Evolutionary conservation across 64 coral and sea anemone genomes (phyloP).

Genomic region (Pachyseris speciosa): DNA sequence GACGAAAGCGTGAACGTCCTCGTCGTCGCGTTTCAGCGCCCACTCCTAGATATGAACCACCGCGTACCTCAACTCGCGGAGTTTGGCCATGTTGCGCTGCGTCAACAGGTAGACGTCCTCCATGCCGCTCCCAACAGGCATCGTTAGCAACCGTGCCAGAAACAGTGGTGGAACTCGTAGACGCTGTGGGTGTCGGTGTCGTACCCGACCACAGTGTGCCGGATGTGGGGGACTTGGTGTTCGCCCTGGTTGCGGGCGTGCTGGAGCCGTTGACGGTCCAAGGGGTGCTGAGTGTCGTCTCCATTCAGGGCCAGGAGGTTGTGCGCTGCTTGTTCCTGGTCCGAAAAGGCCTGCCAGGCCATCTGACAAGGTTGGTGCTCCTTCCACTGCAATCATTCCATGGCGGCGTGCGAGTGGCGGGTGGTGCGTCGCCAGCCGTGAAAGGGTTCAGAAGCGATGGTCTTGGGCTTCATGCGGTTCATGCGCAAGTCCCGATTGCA

Average conservation of each 20-base stretch:
- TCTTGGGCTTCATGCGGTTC: background rate
- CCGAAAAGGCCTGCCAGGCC: no score
- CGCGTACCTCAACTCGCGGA: no score
- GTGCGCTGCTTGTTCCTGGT: no score
- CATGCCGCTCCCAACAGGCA: no score
- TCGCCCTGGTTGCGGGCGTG: background rate
- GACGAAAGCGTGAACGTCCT: background rate
- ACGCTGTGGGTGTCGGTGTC: background rate
- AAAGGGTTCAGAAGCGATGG: background rate
- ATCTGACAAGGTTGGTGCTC: background rate
- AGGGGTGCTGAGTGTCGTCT: no score
- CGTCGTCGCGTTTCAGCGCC: no score
- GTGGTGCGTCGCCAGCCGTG: background rate
- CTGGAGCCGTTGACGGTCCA: background rate
- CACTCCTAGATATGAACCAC: no score
- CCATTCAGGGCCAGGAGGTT: no score
- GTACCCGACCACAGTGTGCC: background rate
- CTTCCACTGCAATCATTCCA: background rate
- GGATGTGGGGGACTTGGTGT: background rate
- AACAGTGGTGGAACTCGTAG: conserved; percentile 19
- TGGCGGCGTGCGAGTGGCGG: background rate
- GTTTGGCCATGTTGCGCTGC: no score
- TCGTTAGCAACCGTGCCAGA: no score
- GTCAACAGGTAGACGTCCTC: no score
- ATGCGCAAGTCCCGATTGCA: no score